Conservation (phyloP, 2,888 invertebrate genomes). For the Rhagium mordax region DNA sequence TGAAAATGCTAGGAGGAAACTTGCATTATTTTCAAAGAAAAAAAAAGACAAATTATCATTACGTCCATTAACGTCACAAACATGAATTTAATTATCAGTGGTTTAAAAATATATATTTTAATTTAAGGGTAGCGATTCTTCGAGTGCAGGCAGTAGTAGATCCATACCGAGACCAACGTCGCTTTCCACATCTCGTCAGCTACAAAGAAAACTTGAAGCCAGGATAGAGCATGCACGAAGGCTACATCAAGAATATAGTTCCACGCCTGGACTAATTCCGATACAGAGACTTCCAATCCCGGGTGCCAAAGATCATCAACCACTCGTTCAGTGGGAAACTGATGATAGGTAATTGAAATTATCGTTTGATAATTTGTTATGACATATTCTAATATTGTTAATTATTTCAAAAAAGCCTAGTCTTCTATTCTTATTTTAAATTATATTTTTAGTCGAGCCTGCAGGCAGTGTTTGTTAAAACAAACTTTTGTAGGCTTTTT, state of each 20-base stretch:
- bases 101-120: constrained; percentile 1
- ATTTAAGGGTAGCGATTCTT: constrained; percentile 66
- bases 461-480: no score
- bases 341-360: constrained; percentile 70
- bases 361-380: not conserved
- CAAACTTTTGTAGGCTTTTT: no score
- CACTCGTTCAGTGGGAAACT: constrained; percentile 75
- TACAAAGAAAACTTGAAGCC: constrained; percentile 68
- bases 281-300: constrained; percentile 72
- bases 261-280: constrained; percentile 69
- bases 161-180: constrained; percentile 61
- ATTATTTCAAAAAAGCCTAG: no score
- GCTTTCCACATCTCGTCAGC: constrained; percentile 62
- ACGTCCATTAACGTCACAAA: not conserved
- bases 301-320: constrained; percentile 72
- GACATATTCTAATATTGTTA: no score
- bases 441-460: no score
- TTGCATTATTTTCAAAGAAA: no score
- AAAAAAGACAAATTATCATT: no score
- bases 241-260: constrained; percentile 69
- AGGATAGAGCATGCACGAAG: constrained; percentile 69
- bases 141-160: constrained; percentile 65
- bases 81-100: no score
- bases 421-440: no score
- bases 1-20: no score